Conservation (phyloP, 64 coral and sea anemone species). For the Pocillopora damicornis region DNA sequence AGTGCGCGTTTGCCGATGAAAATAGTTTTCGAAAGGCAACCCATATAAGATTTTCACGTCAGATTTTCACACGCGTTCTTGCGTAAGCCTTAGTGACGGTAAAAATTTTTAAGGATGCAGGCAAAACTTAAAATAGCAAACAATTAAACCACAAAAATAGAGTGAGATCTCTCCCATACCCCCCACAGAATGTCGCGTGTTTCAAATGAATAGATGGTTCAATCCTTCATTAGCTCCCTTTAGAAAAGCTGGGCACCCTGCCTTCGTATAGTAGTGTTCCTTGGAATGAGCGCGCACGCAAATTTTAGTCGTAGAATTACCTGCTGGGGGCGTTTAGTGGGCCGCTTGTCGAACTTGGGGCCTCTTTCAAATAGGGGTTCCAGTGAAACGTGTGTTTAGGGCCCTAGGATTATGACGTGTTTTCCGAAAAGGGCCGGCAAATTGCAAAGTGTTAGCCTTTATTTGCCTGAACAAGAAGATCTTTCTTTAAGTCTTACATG, state of each 20-base stretch:
- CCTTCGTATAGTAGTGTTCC: background rate
- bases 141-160: background rate
- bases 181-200: background rate
- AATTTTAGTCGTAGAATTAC: background rate
- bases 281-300: background rate
- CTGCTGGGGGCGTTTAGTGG: background rate
- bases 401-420: background rate
- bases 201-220: background rate
- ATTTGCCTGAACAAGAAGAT: background rate
- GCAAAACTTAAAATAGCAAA: background rate
- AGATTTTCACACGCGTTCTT: background rate
- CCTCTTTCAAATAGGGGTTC: background rate
- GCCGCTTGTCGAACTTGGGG: background rate
- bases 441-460: background rate
- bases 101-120: background rate
- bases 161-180: background rate
- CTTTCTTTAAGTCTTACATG: background rate
- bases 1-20: background rate
- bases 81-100: too few relatives aligned
- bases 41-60: background rate
- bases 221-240: slow-evolving; percentile 1
- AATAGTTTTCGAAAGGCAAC: background rate
- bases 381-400: background rate
- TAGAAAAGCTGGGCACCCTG: background rate
- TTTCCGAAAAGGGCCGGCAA: background rate